Evolutionary conservation across 2,113 vertebrate species (phyloP).

Genomic region (Capreolus pygargus): DNA sequence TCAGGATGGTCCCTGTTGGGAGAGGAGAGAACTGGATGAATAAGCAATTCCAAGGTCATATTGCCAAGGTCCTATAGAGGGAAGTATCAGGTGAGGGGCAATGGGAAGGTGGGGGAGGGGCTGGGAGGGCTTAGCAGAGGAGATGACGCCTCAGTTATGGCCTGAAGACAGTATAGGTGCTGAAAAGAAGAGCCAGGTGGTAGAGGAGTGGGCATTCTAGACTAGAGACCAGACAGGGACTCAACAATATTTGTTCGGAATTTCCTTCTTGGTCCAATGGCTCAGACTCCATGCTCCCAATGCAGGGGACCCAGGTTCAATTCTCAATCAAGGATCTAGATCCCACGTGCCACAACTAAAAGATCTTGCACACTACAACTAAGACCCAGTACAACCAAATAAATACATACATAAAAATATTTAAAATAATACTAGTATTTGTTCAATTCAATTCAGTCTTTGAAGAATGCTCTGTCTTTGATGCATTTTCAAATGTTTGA

Average conservation of each 20-base stretch:
- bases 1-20: background rate
- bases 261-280: background rate
- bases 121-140: background rate
- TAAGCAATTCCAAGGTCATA: background rate
- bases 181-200: background rate
- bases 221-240: background rate
- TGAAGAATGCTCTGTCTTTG: background rate
- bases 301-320: background rate
- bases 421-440: background rate
- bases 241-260: background rate
- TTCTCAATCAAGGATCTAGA: background rate
- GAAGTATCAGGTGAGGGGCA: background rate
- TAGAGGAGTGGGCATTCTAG: background rate
- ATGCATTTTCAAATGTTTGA: background rate
- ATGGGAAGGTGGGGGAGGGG: rapidly evolving
- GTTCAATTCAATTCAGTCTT: background rate
- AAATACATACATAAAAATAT: background rate
- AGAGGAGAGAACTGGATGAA: background rate
- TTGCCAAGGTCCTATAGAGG: background rate
- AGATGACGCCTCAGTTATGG: background rate
- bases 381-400: background rate
- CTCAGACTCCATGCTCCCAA: background rate
- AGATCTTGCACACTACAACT: background rate
- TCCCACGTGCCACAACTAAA: background rate
- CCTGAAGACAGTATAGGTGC: background rate